Evolutionary conservation across 2,797 vertebrate species (phyloP).

Genomic region (Tolypeutes matacus): DNA sequence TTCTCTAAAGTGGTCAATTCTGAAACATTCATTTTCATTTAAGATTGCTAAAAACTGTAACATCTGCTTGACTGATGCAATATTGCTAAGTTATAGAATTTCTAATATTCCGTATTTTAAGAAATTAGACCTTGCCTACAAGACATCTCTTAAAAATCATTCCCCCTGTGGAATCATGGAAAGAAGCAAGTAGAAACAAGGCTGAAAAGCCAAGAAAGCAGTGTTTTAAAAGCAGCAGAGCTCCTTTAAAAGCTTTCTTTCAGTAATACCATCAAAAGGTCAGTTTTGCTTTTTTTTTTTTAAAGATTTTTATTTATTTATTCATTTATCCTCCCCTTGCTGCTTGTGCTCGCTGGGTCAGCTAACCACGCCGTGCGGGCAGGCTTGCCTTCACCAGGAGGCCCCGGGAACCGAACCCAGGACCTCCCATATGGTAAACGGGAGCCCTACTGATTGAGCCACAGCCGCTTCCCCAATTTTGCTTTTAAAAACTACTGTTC

Average conservation of each 20-base stretch:
- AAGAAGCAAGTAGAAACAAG: slow-evolving; percentile 24
- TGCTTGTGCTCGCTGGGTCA: too few species aligned
- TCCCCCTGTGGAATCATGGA: neutral
- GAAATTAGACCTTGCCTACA: neutral
- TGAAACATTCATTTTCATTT: neutral
- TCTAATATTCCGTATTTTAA: slow-evolving; percentile 43
- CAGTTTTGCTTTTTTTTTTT: slow-evolving; percentile 54
- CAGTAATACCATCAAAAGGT: neutral
- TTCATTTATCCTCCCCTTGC: too few species aligned
- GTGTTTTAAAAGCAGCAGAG: slow-evolving; percentile 12
- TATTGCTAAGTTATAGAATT: slow-evolving; percentile 37
- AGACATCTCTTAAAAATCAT: slow-evolving; percentile 8
- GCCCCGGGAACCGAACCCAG: too few species aligned
- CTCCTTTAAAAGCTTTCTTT: slow-evolving; percentile 22
- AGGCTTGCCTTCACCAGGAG: too few species aligned
- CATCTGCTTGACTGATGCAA: neutral
- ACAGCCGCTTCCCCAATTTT: too few species aligned
- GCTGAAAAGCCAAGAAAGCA: slow-evolving; percentile 29
- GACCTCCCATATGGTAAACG: too few species aligned
- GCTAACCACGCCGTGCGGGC: too few species aligned
- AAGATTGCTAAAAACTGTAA: neutral
- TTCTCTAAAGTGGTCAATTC: neutral
- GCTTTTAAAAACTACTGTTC: slow-evolving; percentile 58
- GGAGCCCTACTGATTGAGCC: too few species aligned
- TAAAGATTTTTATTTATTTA: too few species aligned